Conservation (phyloP, 1,140 invertebrate species). For the Eumaeus atala region DNA sequence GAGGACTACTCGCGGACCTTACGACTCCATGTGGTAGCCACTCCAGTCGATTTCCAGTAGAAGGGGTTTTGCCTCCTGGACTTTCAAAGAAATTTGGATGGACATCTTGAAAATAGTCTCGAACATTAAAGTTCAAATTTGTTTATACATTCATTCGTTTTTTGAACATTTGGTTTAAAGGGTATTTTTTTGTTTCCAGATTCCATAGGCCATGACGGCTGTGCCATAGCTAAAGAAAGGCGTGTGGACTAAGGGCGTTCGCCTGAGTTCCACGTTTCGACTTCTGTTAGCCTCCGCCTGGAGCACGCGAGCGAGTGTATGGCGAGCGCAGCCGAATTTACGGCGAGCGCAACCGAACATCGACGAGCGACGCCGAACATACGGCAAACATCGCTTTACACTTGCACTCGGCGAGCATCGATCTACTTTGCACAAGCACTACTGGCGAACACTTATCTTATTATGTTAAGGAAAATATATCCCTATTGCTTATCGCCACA, state of each 20-base stretch:
- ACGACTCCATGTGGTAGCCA: too few species aligned
- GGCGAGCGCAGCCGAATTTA: conserved; percentile 7
- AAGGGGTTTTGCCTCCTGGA: too few species aligned
- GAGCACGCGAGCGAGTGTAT: conserved; percentile 13
- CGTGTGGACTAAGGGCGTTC: conserved; percentile 19
- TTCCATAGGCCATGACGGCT: conserved; percentile 74
- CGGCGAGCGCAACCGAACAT: conserved; percentile 17
- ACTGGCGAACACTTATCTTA: conserved; percentile 12
- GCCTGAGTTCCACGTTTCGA: conserved; percentile 18
- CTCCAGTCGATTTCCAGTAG: too few species aligned
- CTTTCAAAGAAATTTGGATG: too few species aligned
- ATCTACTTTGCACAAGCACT: not conserved
- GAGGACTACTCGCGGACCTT: too few species aligned
- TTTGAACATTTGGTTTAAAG: not conserved
- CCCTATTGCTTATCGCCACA: too few species aligned
- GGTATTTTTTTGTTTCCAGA: conserved; percentile 33
- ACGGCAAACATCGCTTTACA: not conserved
- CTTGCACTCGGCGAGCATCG: conserved; percentile 2
- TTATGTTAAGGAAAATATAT: too few species aligned
- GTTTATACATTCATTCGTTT: too few species aligned
- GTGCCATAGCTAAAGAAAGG: conserved; percentile 39
- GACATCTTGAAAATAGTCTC: too few species aligned
- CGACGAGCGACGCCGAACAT: conserved; percentile 8
- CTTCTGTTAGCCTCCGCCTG: conserved; percentile 13
- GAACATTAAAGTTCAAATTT: too few species aligned